phyloP scores from a whole-genome alignment of 2,888 invertebrate genomes.

The Asteroscopus sphinx region DNA sequence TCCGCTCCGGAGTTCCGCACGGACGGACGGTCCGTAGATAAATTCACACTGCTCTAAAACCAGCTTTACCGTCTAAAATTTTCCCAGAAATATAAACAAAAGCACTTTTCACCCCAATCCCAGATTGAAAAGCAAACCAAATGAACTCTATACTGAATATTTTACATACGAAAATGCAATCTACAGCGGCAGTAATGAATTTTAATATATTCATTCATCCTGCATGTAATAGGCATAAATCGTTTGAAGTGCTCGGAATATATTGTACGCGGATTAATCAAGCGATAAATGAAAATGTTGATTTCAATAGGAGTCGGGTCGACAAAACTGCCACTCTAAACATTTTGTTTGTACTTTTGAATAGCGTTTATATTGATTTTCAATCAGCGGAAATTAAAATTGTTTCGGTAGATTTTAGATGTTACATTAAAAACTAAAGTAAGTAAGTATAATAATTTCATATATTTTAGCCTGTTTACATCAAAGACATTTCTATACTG shows the following conservation, averaged over 20 bases:
- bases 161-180: slow-evolving; percentile 1
- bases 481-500: too few relatives aligned
- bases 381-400: too few relatives aligned
- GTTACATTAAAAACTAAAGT: too few relatives aligned
- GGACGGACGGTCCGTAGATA: too few relatives aligned
- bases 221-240: slow-evolving; percentile 21
- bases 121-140: neutral
- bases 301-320: slow-evolving; percentile 16
- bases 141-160: neutral
- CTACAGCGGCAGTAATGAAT: slow-evolving; percentile 4
- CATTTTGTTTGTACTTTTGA: slow-evolving; percentile 7
- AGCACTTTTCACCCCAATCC: neutral
- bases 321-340: slow-evolving; percentile 12
- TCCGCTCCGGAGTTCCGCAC: too few relatives aligned
- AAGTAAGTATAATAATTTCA: too few relatives aligned
- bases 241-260: slow-evolving; percentile 15
- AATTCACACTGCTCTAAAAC: too few relatives aligned
- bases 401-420: too few relatives aligned
- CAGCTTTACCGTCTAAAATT: too few relatives aligned
- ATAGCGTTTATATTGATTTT: slow-evolving; percentile 1
- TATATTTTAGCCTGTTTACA: too few relatives aligned
- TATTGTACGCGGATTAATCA: slow-evolving; percentile 29
- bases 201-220: slow-evolving; percentile 20
- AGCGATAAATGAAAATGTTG: slow-evolving; percentile 27
- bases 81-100: too few relatives aligned